phyloP scores from a whole-genome alignment of 2,113 vertebrate species.

The Epinephelus fuscoguttatus region DNA sequence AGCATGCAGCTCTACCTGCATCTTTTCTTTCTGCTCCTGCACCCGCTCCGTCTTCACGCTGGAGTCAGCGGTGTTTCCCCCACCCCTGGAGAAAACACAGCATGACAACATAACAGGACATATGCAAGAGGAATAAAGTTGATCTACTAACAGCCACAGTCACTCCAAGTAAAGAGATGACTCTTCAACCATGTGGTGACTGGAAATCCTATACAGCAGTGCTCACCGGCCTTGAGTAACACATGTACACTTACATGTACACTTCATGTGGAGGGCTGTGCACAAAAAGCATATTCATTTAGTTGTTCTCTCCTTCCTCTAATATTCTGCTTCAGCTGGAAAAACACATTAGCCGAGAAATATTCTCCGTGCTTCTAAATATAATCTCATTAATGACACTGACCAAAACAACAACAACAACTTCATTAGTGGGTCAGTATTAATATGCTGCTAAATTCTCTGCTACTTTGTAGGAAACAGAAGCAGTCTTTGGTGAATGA shows the following conservation, averaged over 20 bases:
- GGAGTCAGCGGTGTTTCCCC: constrained; percentile 38
- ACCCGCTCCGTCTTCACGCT: constrained; percentile 51
- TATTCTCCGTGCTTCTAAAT: constrained; percentile 56
- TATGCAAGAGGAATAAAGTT: not conserved
- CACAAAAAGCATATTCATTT: constrained; percentile 35
- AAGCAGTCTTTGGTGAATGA: constrained; percentile 15
- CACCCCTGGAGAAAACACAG: constrained; percentile 58
- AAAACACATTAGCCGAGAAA: constrained; percentile 55
- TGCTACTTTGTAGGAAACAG: constrained; percentile 32
- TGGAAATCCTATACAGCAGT: constrained; percentile 12
- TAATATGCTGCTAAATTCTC: constrained; percentile 35
- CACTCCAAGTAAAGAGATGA: not conserved
- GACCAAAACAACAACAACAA: constrained; percentile 69
- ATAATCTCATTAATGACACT: constrained; percentile 39
- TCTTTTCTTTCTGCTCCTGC: constrained; percentile 87
- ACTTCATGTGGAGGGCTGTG: not conserved
- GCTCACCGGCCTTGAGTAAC: constrained; percentile 19
- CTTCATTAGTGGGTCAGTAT: constrained; percentile 49
- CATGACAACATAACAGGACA: constrained; percentile 14
- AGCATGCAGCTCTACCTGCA: constrained; percentile 87
- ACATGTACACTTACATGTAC: not conserved
- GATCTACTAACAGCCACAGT: not conserved
- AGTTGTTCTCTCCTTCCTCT: constrained; percentile 29
- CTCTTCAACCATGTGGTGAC: not conserved
- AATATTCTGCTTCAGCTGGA: constrained; percentile 30